Evolutionary conservation across 2,113 vertebrate species (phyloP).

Genomic region (Indri indri): DNA sequence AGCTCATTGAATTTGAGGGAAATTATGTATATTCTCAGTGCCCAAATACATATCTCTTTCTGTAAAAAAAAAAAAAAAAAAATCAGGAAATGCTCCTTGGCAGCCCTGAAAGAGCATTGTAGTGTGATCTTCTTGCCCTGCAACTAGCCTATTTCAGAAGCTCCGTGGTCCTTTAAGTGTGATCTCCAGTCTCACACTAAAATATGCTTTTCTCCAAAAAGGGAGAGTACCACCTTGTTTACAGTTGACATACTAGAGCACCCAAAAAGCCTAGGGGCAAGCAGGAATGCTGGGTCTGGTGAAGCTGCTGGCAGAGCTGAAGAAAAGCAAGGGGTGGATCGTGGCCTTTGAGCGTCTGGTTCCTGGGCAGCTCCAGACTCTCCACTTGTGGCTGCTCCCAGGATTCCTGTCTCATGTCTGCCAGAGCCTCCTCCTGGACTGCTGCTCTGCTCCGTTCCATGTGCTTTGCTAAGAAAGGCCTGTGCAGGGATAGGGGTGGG

Average conservation of each 20-base stretch:
- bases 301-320: background rate
- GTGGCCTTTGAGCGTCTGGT: background rate
- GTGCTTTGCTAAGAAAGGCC: background rate
- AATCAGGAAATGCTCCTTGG: background rate
- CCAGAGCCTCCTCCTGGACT: background rate
- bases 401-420: background rate
- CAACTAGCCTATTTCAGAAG: background rate
- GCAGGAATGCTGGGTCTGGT: background rate
- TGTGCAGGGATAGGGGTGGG: background rate
- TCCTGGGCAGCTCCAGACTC: background rate
- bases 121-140: background rate
- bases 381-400: background rate
- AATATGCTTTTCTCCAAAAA: background rate
- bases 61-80: background rate
- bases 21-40: slow-evolving; percentile 3
- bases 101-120: background rate
- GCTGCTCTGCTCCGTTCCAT: background rate
- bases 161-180: background rate
- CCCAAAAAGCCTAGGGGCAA: background rate
- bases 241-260: background rate
- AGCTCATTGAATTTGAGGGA: slow-evolving; percentile 17
- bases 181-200: background rate
- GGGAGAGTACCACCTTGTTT: background rate
- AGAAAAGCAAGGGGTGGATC: too few relatives aligned
- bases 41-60: background rate